Evolutionary conservation across 2,888 invertebrate genomes (phyloP).

Genomic region (Cheilosia soror): DNA sequence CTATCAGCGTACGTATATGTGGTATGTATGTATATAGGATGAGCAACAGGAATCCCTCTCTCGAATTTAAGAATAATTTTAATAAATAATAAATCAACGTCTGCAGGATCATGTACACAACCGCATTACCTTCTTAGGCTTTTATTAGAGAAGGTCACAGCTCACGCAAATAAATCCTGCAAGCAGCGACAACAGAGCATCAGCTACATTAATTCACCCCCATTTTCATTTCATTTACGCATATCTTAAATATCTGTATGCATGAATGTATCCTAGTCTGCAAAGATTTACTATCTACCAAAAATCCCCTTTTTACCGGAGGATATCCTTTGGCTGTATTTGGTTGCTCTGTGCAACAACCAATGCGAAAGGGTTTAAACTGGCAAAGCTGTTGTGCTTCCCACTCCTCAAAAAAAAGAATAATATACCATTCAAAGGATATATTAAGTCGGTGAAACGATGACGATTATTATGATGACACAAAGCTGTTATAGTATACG

Average conservation of each 20-base stretch:
- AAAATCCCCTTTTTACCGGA: slow-evolving; percentile 17
- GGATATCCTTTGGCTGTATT: not conserved
- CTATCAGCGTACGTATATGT: too few species aligned
- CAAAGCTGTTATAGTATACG: slow-evolving; percentile 9
- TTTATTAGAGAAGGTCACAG: slow-evolving; percentile 35
- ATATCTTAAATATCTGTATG: not conserved
- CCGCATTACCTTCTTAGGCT: slow-evolving; percentile 11
- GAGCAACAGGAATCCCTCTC: not conserved
- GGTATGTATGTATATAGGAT: too few species aligned
- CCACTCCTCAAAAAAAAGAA: slow-evolving; percentile 1
- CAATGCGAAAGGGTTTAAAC: slow-evolving; percentile 65
- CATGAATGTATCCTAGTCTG: slow-evolving; percentile 11
- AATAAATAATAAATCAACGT: slow-evolving; percentile 34
- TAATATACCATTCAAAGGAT: slow-evolving; percentile 58
- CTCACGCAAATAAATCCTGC: slow-evolving; percentile 43
- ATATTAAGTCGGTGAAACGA: slow-evolving; percentile 66
- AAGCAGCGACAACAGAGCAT: not conserved
- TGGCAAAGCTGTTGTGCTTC: slow-evolving; percentile 18
- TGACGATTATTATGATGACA: slow-evolving; percentile 62
- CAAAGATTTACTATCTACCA: slow-evolving; percentile 35
- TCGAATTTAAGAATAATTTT: slow-evolving; percentile 1
- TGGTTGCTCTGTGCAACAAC: slow-evolving; percentile 12
- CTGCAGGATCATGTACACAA: not conserved
- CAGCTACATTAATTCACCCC: slow-evolving; percentile 25
- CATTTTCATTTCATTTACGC: slow-evolving; percentile 28